These are phyloP conservation scores for Macrocentrus cingulum DNA, from an alignment of 1,140 invertebrate genomes.

Conservation along the genomic window DNA sequence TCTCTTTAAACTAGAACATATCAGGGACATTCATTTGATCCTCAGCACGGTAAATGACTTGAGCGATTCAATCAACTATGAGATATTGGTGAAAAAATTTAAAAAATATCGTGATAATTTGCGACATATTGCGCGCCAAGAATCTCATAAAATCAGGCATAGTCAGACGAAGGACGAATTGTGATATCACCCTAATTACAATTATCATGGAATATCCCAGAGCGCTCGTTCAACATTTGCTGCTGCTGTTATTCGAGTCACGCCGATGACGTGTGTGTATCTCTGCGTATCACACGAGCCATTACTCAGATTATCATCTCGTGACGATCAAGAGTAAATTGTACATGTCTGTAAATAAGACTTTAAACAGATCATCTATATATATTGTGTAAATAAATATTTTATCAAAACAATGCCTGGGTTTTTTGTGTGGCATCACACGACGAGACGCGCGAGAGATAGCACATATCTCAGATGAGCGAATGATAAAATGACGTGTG, in stretches of 20 bases:
- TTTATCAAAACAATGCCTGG: no score
- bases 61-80: constrained; percentile 34
- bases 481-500: not conserved
- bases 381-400: no score
- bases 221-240: no score
- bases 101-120: constrained; percentile 36
- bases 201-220: no score
- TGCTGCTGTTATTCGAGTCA: not conserved
- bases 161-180: constrained; percentile 40
- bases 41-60: constrained; percentile 45
- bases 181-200: constrained; percentile 36
- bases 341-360: no score
- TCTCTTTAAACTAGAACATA: constrained; percentile 46
- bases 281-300: constrained; percentile 3
- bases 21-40: constrained; percentile 49
- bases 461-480: no score
- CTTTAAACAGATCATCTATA: no score
- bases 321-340: not conserved
- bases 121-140: constrained; percentile 20
- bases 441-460: no score
- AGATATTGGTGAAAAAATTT: constrained; percentile 39
- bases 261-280: not conserved
- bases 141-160: not conserved
- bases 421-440: no score
- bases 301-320: constrained; percentile 10